Conservation (phyloP, 2,797 vertebrate species). For the Pempheris klunzingeri region DNA sequence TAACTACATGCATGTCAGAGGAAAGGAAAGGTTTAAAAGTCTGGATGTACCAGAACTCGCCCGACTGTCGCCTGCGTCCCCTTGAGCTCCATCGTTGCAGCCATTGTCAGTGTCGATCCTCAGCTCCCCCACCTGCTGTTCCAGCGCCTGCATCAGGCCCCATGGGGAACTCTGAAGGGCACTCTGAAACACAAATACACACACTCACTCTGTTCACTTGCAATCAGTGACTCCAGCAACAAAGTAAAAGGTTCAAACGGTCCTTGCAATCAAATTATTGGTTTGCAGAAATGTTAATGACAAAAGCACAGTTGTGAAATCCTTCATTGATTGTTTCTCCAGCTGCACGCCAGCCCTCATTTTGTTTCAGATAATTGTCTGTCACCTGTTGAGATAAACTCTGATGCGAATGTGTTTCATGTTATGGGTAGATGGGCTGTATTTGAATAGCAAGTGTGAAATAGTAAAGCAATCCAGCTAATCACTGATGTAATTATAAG, state of each 20-base stretch:
- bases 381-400: slow-evolving; percentile 12
- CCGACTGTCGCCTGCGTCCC: slow-evolving; percentile 77
- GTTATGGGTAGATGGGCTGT: background rate
- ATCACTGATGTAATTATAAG: background rate
- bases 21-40: slow-evolving; percentile 12
- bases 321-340: slow-evolving; percentile 19
- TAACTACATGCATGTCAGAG: slow-evolving; percentile 22
- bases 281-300: slow-evolving; percentile 26
- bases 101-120: slow-evolving; percentile 74
- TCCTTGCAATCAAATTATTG: slow-evolving; percentile 29
- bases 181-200: slow-evolving; percentile 78
- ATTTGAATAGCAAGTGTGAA: background rate
- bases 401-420: background rate
- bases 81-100: slow-evolving; percentile 68
- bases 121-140: slow-evolving; percentile 90
- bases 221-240: slow-evolving; percentile 41
- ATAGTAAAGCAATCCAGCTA: background rate
- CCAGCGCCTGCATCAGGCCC: slow-evolving; percentile 89
- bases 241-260: slow-evolving; percentile 29
- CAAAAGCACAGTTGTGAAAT: slow-evolving; percentile 44
- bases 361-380: slow-evolving; percentile 13
- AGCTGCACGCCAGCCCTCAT: slow-evolving; percentile 15
- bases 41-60: slow-evolving; percentile 86
- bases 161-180: slow-evolving; percentile 84
- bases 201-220: slow-evolving; percentile 6